A percentile compares a stretch with the other conserved stretches of the same genome.
These are phyloP conservation scores for Hirtodrosophila histrioides DNA, from an alignment of 2,888 invertebrate species.

Conservation along the genomic window DNA sequence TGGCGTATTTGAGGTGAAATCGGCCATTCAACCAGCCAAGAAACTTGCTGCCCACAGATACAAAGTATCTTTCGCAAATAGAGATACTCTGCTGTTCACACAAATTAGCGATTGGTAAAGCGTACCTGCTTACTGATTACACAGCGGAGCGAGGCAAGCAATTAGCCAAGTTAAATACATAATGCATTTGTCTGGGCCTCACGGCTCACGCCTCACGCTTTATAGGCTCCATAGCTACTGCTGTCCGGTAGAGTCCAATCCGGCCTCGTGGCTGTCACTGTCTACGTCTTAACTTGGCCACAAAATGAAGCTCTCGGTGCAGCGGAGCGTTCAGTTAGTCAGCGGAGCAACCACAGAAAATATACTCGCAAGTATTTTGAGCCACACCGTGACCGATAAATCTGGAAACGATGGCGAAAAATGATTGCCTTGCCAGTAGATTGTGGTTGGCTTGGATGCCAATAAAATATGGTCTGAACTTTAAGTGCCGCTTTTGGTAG, in stretches of 20 bases:
- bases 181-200: conserved; percentile 59
- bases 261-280: conserved; percentile 46
- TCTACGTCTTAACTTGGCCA: conserved; percentile 55
- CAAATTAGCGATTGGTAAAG: conserved; percentile 69
- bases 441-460: conserved; percentile 23
- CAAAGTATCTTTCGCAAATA: conserved; percentile 61
- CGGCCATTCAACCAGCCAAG: conserved; percentile 62
- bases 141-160: conserved; percentile 50
- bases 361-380: conserved; percentile 39
- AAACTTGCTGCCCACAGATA: conserved; percentile 29
- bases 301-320: conserved; percentile 46
- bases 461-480: conserved; percentile 25
- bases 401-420: conserved; percentile 56
- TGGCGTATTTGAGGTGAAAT: conserved; percentile 65
- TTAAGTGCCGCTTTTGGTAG: conserved; percentile 48
- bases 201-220: conserved; percentile 30
- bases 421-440: conserved; percentile 37
- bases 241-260: conserved; percentile 4
- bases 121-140: conserved; percentile 61
- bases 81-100: conserved; percentile 62
- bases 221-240: no score
- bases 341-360: conserved; percentile 36
- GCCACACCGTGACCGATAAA: conserved; percentile 71
- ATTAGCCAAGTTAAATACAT: conserved; percentile 71
- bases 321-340: conserved; percentile 41